Evolutionary conservation across 2,888 invertebrate genomes (phyloP).

Genomic region (Brenthis ino): DNA sequence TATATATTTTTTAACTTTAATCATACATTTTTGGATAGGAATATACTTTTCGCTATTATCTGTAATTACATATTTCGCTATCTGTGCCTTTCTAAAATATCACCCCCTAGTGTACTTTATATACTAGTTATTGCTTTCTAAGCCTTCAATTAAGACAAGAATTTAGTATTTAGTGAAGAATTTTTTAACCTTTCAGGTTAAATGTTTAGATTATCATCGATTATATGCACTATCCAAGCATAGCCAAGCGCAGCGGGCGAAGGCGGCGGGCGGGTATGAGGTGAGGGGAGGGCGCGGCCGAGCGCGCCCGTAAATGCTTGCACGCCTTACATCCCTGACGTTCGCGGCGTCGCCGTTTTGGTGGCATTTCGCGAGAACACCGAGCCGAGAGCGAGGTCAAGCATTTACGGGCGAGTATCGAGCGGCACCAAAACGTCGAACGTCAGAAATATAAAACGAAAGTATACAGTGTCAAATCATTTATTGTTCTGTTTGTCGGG

Average conservation of each 20-base stretch:
- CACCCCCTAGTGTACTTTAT: too few species aligned
- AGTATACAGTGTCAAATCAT: constrained; percentile 56
- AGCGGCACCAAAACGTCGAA: constrained; percentile 80
- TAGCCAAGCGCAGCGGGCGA: not conserved
- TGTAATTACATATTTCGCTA: too few species aligned
- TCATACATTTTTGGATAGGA: too few species aligned
- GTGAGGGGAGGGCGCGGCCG: constrained; percentile 39
- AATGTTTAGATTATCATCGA: too few species aligned
- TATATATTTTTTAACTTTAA: too few species aligned
- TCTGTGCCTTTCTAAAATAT: too few species aligned
- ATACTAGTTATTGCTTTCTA: too few species aligned
- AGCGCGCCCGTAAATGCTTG: constrained; percentile 76
- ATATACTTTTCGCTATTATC: too few species aligned
- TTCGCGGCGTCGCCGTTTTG: constrained; percentile 84
- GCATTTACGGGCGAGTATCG: constrained; percentile 77
- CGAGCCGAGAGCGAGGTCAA: constrained; percentile 58
- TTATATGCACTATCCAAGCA: too few species aligned
- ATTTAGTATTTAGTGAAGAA: too few species aligned
- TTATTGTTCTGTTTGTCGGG: constrained; percentile 58
- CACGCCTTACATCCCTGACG: constrained; percentile 86
- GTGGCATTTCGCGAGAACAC: constrained; percentile 64
- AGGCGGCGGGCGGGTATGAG: not conserved
- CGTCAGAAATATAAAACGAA: constrained; percentile 81
- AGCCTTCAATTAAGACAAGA: too few species aligned
- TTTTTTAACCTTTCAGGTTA: too few species aligned